Evolutionary conservation across 2,888 invertebrate species (phyloP).

Genomic region (Notocelia uddmanniana): DNA sequence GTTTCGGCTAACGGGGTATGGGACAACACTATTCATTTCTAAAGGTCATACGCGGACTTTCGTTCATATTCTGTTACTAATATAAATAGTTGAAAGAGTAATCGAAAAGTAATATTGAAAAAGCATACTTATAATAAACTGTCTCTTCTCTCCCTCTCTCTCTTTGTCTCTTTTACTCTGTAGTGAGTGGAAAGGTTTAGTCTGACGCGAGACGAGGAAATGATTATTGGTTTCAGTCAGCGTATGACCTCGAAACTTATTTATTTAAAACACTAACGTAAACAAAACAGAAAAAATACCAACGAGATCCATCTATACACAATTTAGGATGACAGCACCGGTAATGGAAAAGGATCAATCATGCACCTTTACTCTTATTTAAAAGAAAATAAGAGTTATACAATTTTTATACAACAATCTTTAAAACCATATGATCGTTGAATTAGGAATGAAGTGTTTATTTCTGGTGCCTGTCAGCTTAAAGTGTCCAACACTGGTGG

Average conservation of each 20-base stretch:
- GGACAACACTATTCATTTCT: slow-evolving; percentile 21
- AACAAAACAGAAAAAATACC: background rate
- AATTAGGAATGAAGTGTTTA: too few relatives aligned
- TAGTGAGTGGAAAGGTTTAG: background rate
- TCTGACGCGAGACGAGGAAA: background rate
- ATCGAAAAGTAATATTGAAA: background rate
- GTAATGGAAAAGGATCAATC: too few relatives aligned
- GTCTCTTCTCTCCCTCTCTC: too few relatives aligned
- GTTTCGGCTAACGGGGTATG: slow-evolving; percentile 34
- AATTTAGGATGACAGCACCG: too few relatives aligned
- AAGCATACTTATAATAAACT: background rate
- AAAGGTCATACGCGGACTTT: background rate
- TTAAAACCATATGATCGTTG: too few relatives aligned
- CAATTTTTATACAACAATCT: too few relatives aligned
- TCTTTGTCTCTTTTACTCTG: background rate
- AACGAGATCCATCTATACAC: too few relatives aligned
- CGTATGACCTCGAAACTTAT: background rate
- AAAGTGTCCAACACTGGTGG: too few relatives aligned
- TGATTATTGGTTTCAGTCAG: background rate
- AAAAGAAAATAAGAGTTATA: too few relatives aligned
- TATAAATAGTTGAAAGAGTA: background rate
- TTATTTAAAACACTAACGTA: background rate
- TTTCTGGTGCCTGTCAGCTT: too few relatives aligned
- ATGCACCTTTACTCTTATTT: too few relatives aligned
- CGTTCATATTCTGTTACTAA: slow-evolving; percentile 1